Evolutionary conservation across 2,888 invertebrate species (phyloP).

Genomic region (Drosophila lacicola): DNA sequence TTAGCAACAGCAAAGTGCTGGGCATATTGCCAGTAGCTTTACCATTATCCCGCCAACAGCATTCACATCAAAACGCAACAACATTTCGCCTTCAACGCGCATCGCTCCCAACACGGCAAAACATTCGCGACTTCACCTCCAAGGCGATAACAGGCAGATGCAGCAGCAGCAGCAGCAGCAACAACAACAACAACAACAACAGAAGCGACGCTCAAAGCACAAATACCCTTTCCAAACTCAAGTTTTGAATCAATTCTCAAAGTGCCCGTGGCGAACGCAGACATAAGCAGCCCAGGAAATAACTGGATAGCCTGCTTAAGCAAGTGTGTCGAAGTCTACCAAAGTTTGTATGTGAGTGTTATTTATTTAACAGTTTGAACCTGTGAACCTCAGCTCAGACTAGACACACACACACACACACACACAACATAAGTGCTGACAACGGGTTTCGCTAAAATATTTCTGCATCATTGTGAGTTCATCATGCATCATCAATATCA

Average conservation of each 20-base stretch:
- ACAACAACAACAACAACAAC: slow-evolving; percentile 7
- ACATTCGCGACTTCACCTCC: slow-evolving; percentile 29
- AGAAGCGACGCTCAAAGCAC: slow-evolving; percentile 2
- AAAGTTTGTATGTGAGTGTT: slow-evolving; percentile 36
- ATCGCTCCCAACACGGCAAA: slow-evolving; percentile 12
- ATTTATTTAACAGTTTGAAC: neutral
- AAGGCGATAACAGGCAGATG: slow-evolving; percentile 46
- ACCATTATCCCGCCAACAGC: slow-evolving; percentile 39
- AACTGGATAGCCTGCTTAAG: slow-evolving; percentile 8
- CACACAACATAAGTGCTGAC: neutral
- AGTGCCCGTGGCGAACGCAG: slow-evolving; percentile 30
- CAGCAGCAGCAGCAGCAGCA: slow-evolving; percentile 11
- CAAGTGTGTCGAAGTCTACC: slow-evolving; percentile 16
- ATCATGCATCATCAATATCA: neutral
- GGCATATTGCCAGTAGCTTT: slow-evolving; percentile 27
- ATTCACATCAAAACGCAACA: slow-evolving; percentile 10
- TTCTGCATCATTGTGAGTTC: neutral
- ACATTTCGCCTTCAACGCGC: slow-evolving; percentile 1
- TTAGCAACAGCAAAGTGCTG: slow-evolving; percentile 33
- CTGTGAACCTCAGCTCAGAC: neutral
- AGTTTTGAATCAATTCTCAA: slow-evolving; percentile 49
- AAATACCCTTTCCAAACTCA: slow-evolving; percentile 35
- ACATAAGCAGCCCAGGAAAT: slow-evolving; percentile 9
- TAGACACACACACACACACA: too few species aligned
- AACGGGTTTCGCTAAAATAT: slow-evolving; percentile 1